These are phyloP conservation scores for Sigmodon hispidus DNA, from an alignment of 2,113 vertebrate genomes.

Conservation along the genomic window DNA sequence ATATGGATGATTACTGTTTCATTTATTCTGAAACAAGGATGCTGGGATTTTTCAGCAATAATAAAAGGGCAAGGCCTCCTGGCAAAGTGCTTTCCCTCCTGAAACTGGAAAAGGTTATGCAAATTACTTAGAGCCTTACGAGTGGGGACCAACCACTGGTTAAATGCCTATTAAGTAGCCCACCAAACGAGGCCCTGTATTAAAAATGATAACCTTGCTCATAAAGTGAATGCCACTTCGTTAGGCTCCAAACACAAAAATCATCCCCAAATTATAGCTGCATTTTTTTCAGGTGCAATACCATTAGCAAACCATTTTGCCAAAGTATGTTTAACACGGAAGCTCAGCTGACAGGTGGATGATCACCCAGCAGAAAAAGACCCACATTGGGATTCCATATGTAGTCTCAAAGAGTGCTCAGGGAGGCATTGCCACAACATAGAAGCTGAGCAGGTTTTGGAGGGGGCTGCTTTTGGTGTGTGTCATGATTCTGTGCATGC, in stretches of 20 bases:
- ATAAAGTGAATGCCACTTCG: constrained; percentile 43
- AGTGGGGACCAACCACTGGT: neutral
- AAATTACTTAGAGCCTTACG: constrained; percentile 51
- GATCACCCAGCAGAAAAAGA: neutral
- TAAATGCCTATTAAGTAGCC: constrained; percentile 49
- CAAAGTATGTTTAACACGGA: neutral
- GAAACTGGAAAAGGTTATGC: constrained; percentile 34
- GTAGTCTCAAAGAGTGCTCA: neutral
- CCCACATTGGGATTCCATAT: neutral
- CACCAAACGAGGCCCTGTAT: neutral
- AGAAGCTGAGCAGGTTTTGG: neutral
- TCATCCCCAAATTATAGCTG: neutral
- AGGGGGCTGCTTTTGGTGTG: neutral
- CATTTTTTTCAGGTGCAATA: neutral
- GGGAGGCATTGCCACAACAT: fast-evolving
- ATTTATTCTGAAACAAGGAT: constrained; percentile 61
- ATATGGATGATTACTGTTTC: constrained; percentile 76
- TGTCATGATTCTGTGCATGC: neutral
- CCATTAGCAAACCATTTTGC: neutral
- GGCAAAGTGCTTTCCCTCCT: constrained; percentile 22
- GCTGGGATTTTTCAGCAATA: constrained; percentile 67
- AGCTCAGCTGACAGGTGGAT: neutral
- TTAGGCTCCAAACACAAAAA: constrained; percentile 43
- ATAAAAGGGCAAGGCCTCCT: constrained; percentile 56
- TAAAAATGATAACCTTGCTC: constrained; percentile 53